These are phyloP conservation scores for Dolomedes plantarius DNA, from an alignment of 2,888 invertebrate genomes.

Conservation along the genomic window DNA sequence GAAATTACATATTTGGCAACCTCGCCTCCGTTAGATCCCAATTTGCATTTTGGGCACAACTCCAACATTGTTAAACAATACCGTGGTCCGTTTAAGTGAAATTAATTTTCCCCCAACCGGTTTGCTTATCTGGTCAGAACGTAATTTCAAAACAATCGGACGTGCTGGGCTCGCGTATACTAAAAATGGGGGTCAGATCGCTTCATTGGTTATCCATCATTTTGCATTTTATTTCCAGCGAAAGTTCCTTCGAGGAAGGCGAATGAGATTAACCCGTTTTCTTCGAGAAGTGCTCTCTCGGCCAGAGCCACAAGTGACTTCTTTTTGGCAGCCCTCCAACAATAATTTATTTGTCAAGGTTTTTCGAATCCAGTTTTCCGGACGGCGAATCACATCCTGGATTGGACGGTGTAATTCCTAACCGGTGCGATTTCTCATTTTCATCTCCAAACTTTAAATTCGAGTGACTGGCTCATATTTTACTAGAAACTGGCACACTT, in stretches of 20 bases:
- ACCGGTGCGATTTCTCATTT: too few relatives aligned
- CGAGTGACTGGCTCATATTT: too few relatives aligned
- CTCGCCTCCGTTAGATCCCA: background rate
- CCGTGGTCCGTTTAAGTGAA: background rate
- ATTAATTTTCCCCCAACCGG: background rate
- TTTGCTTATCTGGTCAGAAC: background rate
- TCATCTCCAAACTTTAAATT: too few relatives aligned
- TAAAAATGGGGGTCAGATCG: background rate
- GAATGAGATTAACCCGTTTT: background rate
- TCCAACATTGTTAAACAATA: background rate
- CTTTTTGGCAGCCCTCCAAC: too few relatives aligned
- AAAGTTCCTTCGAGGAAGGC: too few relatives aligned
- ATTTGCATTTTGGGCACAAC: background rate
- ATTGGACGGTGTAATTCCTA: too few relatives aligned
- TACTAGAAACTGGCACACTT: too few relatives aligned
- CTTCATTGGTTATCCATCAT: background rate
- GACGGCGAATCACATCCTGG: too few relatives aligned
- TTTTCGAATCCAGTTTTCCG: too few relatives aligned
- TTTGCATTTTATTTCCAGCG: background rate
- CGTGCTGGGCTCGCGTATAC: background rate
- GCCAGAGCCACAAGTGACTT: too few relatives aligned
- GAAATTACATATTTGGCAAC: background rate
- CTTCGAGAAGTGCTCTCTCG: too few relatives aligned
- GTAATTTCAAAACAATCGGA: background rate
- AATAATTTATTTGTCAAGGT: too few relatives aligned